Evolutionary conservation across 2,113 vertebrate species (phyloP).

Genomic region (Xiphorhynchus elegans): DNA sequence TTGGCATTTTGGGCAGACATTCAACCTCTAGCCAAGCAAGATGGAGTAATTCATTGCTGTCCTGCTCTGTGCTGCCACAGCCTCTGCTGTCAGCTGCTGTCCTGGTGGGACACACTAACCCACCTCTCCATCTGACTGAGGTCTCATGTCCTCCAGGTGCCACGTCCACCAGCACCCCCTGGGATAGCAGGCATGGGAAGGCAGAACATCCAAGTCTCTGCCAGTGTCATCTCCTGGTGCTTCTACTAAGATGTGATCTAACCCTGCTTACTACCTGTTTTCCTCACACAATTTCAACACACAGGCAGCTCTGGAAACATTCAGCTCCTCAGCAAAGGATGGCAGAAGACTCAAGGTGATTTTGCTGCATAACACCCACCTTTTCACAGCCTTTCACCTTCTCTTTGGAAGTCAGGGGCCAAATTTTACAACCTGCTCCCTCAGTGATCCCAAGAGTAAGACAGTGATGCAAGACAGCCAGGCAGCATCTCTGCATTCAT

Average conservation of each 20-base stretch:
- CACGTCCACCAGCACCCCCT: not conserved
- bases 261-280: not conserved
- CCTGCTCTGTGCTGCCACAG: not conserved
- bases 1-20: not conserved
- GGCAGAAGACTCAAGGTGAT: not conserved
- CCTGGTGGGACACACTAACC: not conserved
- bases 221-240: fast-evolving
- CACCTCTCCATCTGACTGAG: fast-evolving
- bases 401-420: not conserved
- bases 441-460: not conserved
- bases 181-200: fast-evolving
- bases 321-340: not conserved
- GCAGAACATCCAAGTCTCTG: not conserved
- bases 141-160: not conserved
- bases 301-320: not conserved
- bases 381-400: not conserved
- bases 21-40: not conserved
- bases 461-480: not conserved
- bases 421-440: not conserved
- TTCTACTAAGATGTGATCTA: not conserved
- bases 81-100: not conserved
- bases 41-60: not conserved
- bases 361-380: not conserved
- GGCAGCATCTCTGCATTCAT: too few relatives aligned
- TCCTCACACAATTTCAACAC: not conserved